Evolutionary conservation across 2,888 invertebrate species (phyloP).

Genomic region (Melipona beecheii): DNA sequence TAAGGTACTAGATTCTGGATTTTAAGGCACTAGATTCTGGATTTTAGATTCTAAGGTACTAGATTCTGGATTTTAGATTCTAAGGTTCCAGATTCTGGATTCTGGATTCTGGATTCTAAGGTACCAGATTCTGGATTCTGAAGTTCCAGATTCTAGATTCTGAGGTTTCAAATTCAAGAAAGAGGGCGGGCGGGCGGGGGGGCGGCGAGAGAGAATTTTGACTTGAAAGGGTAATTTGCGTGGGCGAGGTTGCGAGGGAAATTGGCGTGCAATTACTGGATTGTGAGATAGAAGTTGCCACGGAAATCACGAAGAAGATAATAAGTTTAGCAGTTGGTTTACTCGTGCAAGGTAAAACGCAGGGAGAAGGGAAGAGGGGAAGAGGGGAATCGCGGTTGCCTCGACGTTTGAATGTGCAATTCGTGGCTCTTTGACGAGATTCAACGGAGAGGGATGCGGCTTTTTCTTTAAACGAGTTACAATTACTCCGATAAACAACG

Average conservation of each 20-base stretch:
- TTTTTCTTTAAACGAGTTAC: not conserved
- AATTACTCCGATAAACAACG: not conserved
- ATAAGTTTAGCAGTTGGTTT: constrained; percentile 14
- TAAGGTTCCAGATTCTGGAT: too few relatives aligned
- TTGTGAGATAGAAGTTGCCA: not conserved
- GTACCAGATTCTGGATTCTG: too few relatives aligned
- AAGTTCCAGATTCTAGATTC: too few relatives aligned
- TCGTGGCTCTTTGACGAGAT: not conserved
- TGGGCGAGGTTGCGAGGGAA: not conserved
- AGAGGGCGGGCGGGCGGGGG: too few relatives aligned
- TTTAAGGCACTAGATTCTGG: too few relatives aligned
- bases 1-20: too few relatives aligned
- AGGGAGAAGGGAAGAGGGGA: not conserved
- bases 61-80: too few relatives aligned
- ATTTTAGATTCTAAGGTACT: too few relatives aligned
- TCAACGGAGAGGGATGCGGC: not conserved
- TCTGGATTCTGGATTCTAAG: too few relatives aligned
- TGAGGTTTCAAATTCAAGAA: too few relatives aligned
- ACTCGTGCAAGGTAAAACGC: not conserved
- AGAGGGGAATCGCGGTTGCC: not conserved
- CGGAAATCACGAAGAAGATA: constrained; percentile 7
- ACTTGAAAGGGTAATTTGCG: constrained; percentile 4
- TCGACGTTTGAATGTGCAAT: not conserved
- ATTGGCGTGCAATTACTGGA: constrained; percentile 6
- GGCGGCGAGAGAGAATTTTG: constrained; percentile 17